These are phyloP conservation scores for Gambusia holbrooki DNA, from an alignment of 2,113 vertebrate genomes.

Conservation along the genomic window DNA sequence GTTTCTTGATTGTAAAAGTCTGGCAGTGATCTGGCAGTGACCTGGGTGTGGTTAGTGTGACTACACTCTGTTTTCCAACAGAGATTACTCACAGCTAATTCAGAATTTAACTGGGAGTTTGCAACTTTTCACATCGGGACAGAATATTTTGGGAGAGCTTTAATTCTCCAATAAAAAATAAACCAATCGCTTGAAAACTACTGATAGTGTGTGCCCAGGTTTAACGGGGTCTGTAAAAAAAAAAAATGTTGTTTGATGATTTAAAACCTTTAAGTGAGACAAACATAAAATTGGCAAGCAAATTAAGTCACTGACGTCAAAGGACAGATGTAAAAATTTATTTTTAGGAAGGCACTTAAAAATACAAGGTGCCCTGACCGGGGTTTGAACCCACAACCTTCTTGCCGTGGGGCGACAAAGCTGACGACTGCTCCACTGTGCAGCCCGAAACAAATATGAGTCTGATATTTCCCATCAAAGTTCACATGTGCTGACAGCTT, in stretches of 20 bases:
- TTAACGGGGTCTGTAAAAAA: not conserved
- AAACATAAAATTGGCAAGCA: not conserved
- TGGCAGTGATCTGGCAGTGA: too few relatives aligned
- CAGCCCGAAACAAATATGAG: not conserved
- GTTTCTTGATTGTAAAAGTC: too few relatives aligned
- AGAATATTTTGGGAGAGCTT: not conserved
- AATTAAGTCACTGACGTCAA: not conserved
- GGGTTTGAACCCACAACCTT: not conserved
- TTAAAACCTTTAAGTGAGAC: not conserved
- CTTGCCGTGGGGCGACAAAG: not conserved
- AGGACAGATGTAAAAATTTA: constrained; percentile 7
- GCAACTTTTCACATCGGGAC: not conserved
- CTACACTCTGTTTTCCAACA: not conserved
- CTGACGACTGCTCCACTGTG: not conserved
- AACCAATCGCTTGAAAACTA: too few relatives aligned
- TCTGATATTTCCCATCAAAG: constrained; percentile 3
- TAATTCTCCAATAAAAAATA: not conserved
- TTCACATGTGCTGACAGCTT: not conserved
- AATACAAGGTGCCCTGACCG: not conserved
- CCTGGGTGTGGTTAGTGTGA: not conserved
- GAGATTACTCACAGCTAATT: not conserved
- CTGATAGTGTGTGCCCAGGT: not conserved
- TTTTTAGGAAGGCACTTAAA: constrained; percentile 9
- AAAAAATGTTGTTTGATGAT: not conserved
- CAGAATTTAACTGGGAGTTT: not conserved